These are phyloP conservation scores for Sesia apiformis DNA, from an alignment of 2,888 invertebrate species.

Conservation along the genomic window DNA sequence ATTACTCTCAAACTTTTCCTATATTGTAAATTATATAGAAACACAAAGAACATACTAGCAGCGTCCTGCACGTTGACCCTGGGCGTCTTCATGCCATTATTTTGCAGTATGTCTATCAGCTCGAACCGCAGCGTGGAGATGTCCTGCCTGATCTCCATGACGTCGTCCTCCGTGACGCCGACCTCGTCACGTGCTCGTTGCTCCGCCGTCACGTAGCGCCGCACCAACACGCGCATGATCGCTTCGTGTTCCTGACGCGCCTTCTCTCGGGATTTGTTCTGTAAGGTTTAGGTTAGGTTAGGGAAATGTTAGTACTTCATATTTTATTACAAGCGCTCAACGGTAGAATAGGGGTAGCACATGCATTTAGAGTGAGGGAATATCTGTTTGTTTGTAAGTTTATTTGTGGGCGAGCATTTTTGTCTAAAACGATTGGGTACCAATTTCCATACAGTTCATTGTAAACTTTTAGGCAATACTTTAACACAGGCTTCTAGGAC, in stretches of 20 bases:
- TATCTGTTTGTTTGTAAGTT: no score
- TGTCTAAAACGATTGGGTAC: no score
- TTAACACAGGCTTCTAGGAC: no score
- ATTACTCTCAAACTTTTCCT: no score
- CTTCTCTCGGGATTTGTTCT: constrained; percentile 84
- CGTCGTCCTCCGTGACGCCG: constrained; percentile 96
- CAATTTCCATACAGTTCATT: no score
- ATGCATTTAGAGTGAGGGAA: no score
- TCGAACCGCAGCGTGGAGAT: constrained; percentile 96
- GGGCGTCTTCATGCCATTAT: constrained; percentile 92
- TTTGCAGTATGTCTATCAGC: constrained; percentile 90
- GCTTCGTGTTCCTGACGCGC: constrained; percentile 83
- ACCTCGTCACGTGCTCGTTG: constrained; percentile 92
- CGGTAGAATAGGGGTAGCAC: no score
- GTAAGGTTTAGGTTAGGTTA: neutral
- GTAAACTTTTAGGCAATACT: no score
- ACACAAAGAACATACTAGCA: constrained; percentile 53
- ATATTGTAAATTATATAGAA: no score
- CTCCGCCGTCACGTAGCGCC: constrained; percentile 92
- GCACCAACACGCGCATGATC: constrained; percentile 90
- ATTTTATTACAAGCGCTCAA: no score
- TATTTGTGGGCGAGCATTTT: no score
- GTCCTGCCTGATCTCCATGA: constrained; percentile 98
- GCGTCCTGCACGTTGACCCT: constrained; percentile 79
- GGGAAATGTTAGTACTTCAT: neutral